Conservation (phyloP, 1,140 invertebrate genomes). For the Platyscapa corneri region DNA sequence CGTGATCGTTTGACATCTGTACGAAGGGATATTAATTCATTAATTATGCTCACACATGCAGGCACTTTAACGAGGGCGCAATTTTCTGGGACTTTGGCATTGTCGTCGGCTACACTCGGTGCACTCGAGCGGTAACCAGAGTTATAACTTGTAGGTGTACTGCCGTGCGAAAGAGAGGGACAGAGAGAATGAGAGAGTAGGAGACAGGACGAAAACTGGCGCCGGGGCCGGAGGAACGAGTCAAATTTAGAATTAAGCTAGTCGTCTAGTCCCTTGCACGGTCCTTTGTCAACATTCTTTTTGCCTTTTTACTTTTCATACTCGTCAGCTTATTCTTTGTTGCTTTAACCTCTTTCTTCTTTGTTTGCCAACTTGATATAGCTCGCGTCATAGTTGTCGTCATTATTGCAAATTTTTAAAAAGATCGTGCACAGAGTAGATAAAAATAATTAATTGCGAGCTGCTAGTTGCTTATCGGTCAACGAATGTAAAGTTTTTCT, state of each 20-base stretch:
- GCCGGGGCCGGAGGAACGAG: conserved; percentile 18
- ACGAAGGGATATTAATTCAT: not conserved
- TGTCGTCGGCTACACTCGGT: conserved; percentile 47
- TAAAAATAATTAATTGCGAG: no score
- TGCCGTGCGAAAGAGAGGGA: conserved; percentile 1
- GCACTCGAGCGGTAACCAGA: not conserved
- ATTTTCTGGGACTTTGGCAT: conserved; percentile 34
- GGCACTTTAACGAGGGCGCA: conserved; percentile 2
- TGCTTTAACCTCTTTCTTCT: no score
- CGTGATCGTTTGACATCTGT: conserved; percentile 32
- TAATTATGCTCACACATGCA: conserved; percentile 41
- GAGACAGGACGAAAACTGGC: conserved; percentile 1
- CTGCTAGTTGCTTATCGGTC: no score
- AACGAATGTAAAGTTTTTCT: no score
- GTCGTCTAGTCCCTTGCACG: not conserved
- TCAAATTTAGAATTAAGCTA: not conserved
- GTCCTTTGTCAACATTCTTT: no score
- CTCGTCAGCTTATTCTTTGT: no score
- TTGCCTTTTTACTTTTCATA: no score
- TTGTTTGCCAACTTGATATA: no score
- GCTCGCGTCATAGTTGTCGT: no score
- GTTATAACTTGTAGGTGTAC: no score
- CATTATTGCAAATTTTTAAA: no score
- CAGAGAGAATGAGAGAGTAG: conserved; percentile 37
- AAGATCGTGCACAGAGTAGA: no score